phyloP scores from a whole-genome alignment of 2,888 invertebrate genomes.

The Therioaphis trifolii region DNA sequence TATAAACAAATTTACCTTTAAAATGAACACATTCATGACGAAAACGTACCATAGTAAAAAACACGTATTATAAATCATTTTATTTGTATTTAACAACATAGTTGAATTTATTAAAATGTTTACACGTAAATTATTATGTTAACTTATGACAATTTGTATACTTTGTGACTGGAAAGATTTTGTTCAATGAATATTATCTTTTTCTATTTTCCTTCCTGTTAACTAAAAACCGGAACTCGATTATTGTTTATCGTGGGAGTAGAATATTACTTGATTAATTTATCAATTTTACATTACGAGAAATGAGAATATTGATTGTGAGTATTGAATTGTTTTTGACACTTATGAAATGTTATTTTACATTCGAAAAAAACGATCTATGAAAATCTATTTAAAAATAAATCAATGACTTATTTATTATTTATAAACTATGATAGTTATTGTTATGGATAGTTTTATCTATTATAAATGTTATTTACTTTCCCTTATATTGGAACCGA shows the following conservation, averaged over 20 bases:
- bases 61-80: constrained; percentile 35
- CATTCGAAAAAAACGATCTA: background rate
- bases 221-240: constrained; percentile 56
- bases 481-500: no score
- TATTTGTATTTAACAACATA: constrained; percentile 7
- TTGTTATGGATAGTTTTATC: no score
- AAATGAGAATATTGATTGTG: background rate
- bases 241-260: constrained; percentile 47
- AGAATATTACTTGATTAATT: background rate
- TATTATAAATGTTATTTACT: no score
- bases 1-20: constrained; percentile 26
- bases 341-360: background rate
- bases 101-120: background rate
- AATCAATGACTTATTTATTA: no score
- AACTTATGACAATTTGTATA: background rate
- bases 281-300: constrained; percentile 30
- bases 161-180: constrained; percentile 3
- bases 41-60: constrained; percentile 34
- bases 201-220: constrained; percentile 52
- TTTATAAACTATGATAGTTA: no score
- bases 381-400: no score
- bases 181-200: constrained; percentile 29
- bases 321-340: background rate
- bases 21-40: background rate
- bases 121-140: background rate